A percentile compares a stretch with the other conserved stretches of the same genome.
Evolutionary conservation across 2,797 vertebrate species (phyloP).

Genomic region (Cetoscarus ocellatus): DNA sequence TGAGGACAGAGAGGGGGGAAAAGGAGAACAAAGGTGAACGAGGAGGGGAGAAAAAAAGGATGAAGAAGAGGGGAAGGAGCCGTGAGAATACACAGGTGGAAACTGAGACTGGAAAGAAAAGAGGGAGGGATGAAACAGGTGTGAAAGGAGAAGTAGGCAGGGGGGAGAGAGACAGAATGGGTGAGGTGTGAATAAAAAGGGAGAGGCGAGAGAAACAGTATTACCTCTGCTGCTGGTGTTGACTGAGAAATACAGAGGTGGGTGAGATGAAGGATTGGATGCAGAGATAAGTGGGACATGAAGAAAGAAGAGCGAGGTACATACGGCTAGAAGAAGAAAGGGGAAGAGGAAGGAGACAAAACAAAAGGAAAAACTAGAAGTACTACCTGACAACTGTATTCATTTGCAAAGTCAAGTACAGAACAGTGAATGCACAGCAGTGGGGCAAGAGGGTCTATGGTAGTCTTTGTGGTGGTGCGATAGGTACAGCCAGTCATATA

Average conservation of each 20-base stretch:
- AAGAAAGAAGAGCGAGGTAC: constrained; percentile 2
- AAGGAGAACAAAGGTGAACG: constrained; percentile 1
- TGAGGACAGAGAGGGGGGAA: constrained; percentile 27
- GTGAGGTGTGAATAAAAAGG: constrained; percentile 25
- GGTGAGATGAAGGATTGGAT: constrained; percentile 5
- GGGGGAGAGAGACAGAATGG: constrained; percentile 8
- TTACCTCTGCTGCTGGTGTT: constrained; percentile 2
- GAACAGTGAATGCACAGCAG: too few relatives aligned
- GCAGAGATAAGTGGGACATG: neutral
- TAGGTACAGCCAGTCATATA: too few relatives aligned
- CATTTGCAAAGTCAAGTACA: too few relatives aligned
- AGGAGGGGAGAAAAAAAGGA: constrained; percentile 1
- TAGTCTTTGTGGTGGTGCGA: too few relatives aligned
- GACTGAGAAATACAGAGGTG: constrained; percentile 21
- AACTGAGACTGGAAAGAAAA: constrained; percentile 15
- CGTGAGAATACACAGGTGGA: neutral
- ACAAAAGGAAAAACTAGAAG: too few relatives aligned
- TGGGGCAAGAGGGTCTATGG: too few relatives aligned
- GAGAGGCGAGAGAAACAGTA: constrained; percentile 5
- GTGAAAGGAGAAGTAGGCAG: constrained; percentile 24
- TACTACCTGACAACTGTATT: too few relatives aligned
- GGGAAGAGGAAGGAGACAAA: too few relatives aligned
- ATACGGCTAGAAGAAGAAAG: neutral
- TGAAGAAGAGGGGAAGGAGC: neutral
- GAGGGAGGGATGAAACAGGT: constrained; percentile 25